Evolutionary conservation across 2,888 invertebrate species (phyloP).

Genomic region (Globia sparganii): DNA sequence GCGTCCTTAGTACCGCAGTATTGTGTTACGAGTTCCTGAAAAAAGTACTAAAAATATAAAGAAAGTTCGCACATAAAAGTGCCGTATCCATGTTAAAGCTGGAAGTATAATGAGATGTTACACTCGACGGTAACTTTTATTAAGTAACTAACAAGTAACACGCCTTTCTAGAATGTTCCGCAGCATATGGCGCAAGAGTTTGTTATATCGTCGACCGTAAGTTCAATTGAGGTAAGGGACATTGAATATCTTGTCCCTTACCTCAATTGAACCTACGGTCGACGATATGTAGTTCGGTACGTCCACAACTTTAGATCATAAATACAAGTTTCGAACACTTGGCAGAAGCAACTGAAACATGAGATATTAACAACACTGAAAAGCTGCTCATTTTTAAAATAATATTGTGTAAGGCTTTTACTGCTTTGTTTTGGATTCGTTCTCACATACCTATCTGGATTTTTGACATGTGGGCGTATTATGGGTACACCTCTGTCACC

Average conservation of each 20-base stretch:
- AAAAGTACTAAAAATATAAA: slow-evolving; percentile 68
- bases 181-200: slow-evolving; percentile 67
- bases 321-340: slow-evolving; percentile 70
- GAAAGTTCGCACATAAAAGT: slow-evolving; percentile 74
- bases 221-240: too few relatives aligned
- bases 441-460: not conserved
- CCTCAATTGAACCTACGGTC: too few relatives aligned
- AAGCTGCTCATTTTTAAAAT: slow-evolving; percentile 21
- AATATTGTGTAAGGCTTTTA: not conserved
- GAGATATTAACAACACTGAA: slow-evolving; percentile 34
- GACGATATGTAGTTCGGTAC: slow-evolving; percentile 61
- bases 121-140: slow-evolving; percentile 70
- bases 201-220: too few relatives aligned
- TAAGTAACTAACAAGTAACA: slow-evolving; percentile 71
- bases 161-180: slow-evolving; percentile 62
- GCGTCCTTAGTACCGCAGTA: slow-evolving; percentile 44
- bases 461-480: not conserved
- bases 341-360: slow-evolving; percentile 43
- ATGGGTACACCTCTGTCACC: too few relatives aligned
- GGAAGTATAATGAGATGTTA: slow-evolving; percentile 77
- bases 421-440: not conserved
- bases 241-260: too few relatives aligned
- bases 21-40: slow-evolving; percentile 60
- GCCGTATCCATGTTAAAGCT: slow-evolving; percentile 71
- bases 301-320: slow-evolving; percentile 71